phyloP scores from a whole-genome alignment of 2,888 invertebrate genomes.

The Lochmaea crataegi region DNA sequence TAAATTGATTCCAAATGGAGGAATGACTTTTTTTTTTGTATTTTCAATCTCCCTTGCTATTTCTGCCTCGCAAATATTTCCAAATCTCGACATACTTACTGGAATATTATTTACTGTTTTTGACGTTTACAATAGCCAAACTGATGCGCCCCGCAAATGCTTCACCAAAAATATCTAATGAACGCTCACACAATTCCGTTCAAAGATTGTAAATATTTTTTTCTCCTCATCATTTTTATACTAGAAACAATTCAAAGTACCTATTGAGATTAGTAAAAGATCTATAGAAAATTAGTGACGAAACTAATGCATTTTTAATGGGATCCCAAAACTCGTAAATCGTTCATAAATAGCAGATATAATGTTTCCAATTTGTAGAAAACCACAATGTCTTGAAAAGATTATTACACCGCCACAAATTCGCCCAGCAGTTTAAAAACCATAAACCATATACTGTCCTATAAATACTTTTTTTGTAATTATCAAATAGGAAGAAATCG shows the following conservation, averaged over 20 bases:
- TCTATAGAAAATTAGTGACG: constrained; percentile 5
- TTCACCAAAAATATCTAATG: too few relatives aligned
- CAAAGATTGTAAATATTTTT: background rate
- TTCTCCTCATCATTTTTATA: background rate
- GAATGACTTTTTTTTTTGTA: too few relatives aligned
- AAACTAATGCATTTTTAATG: constrained; percentile 22
- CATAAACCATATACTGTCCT: constrained; percentile 7
- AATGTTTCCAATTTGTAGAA: constrained; percentile 24
- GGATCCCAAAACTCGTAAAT: constrained; percentile 25
- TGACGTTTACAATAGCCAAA: too few relatives aligned
- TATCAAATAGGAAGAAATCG: background rate
- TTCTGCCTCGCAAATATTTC: too few relatives aligned
- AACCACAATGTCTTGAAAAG: constrained; percentile 7
- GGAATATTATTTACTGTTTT: too few relatives aligned
- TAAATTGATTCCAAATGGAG: too few relatives aligned
- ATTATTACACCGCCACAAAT: background rate
- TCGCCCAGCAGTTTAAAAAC: constrained; percentile 5
- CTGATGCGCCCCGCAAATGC: too few relatives aligned
- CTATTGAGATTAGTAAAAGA: background rate
- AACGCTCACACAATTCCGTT: too few relatives aligned
- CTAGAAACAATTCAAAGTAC: background rate
- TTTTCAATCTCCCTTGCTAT: too few relatives aligned
- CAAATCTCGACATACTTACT: too few relatives aligned
- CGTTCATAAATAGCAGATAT: constrained; percentile 19
- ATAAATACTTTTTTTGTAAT: background rate